Percentiles rank a stretch among this genome's conserved stretches.
These are phyloP conservation scores for Sialia sialis DNA, from an alignment of 2,113 vertebrate species.

Conservation along the genomic window DNA sequence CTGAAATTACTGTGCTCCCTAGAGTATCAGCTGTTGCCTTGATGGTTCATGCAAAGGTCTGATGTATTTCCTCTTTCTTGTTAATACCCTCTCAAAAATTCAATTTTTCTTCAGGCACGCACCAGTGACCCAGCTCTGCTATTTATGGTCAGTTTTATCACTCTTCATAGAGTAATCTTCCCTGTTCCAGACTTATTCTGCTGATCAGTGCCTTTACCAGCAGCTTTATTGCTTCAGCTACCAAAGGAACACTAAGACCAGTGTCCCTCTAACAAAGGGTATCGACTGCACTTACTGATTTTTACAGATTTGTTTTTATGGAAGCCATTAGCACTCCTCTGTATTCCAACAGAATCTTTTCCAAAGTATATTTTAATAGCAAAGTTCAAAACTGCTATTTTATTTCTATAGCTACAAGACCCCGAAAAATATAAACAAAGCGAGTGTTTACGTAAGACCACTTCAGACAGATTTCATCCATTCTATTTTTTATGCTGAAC, in stretches of 20 bases:
- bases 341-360: neutral
- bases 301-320: neutral
- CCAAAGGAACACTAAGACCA: neutral
- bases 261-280: neutral
- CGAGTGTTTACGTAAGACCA: neutral
- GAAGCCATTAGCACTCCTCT: neutral
- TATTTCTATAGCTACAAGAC: constrained; percentile 53
- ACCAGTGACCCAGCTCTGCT: neutral
- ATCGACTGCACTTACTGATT: neutral
- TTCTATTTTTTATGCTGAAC: constrained; percentile 19
- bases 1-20: neutral
- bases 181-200: neutral
- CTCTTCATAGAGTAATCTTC: neutral
- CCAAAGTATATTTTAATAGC: neutral
- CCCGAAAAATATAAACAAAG: constrained; percentile 14
- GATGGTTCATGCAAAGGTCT: neutral
- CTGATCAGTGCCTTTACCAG: neutral
- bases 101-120: neutral
- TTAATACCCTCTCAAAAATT: neutral
- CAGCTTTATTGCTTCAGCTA: neutral
- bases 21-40: neutral
- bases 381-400: constrained; percentile 2
- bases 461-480: constrained; percentile 13
- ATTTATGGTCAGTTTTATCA: neutral
- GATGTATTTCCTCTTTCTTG: neutral